Evolutionary conservation across 2,888 invertebrate species (phyloP), one percentile per base, ranked within the genome.

Genomic region (Hirtodrosophila trivittata): DNA sequence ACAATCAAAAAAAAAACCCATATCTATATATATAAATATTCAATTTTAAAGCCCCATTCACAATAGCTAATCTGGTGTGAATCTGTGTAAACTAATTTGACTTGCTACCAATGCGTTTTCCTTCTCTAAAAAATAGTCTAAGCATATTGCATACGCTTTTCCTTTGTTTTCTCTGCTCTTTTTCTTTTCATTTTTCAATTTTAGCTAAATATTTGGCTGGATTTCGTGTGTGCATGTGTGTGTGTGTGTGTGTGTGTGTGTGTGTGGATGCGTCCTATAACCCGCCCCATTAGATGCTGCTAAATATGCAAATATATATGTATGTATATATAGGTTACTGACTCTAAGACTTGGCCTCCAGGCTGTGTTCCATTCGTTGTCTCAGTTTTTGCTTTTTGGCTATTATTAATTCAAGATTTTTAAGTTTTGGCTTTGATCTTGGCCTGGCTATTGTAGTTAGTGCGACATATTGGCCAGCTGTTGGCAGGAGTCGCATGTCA

Each of bases 321-420:
- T 43, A 3, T 38, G 12, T 43, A 7, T 38, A 21, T 21, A 46
- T 14, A 12, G 42, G n/a, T 50, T 43, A 51, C 38, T 50, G 46
- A 33, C 38, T 16, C 18, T 39, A 38, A 68, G 58, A 37, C 37
- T 33, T 21, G 30, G 26, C 18, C 37, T 33, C 33, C 25, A 16
- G 42, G 38, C 52, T 51, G 26, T 51, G 26, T 49, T 33, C 55
- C 56, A 57, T 82, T 78, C 83, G 83, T 83, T 83, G 83, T 80
- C 67, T 45, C 42, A 13, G 45, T 35, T 21, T 50, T 25, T 8
- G 12, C 7, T 9, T 39, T 64, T 67, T 67, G 72, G 63, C 72
- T 71, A 10, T 43, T 66, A n/a, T n/a, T n/a, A n/a, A n/a, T n/a
- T n/a, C n/a, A n/a, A n/a, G n/a, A n/a, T n/a, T n/a, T n/a, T n/a